A percentile compares a stretch with the other conserved stretches of the same genome.
These are phyloP conservation scores for Aphis craccivora DNA, from an alignment of 1,140 invertebrate genomes.

Conservation along the genomic window DNA sequence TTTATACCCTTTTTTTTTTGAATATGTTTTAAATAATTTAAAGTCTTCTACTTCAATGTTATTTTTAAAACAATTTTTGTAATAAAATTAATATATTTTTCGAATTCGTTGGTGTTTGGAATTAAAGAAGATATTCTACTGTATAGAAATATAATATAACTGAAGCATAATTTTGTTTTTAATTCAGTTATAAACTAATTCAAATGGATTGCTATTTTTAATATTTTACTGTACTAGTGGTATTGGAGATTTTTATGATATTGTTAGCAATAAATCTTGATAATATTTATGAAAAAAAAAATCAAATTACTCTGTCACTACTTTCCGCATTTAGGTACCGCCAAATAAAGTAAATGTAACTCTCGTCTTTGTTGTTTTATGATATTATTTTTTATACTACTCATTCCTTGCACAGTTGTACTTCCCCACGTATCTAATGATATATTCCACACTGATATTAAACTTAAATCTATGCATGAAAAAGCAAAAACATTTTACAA, in stretches of 20 bases:
- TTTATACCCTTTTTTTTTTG: neutral
- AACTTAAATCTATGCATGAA: neutral
- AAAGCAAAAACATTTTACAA: neutral
- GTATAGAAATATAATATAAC: neutral
- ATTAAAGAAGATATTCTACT: neutral
- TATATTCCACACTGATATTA: neutral
- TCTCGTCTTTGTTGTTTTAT: neutral
- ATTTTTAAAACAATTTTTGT: neutral
- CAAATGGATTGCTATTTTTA: neutral
- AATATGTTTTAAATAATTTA: neutral
- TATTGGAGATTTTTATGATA: constrained; percentile 11
- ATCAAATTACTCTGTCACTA: neutral
- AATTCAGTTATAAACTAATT: neutral
- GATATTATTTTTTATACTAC: neutral
- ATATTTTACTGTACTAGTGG: neutral
- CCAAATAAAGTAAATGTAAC: neutral
- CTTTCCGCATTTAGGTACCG: neutral
- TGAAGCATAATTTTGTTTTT: neutral
- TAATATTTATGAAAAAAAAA: neutral
- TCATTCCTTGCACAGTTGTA: neutral
- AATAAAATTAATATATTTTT: neutral
- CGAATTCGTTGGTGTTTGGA: neutral
- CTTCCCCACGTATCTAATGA: neutral
- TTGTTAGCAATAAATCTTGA: neutral
- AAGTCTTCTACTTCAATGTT: neutral